These are phyloP conservation scores for Spea multiplicata DNA, from an alignment of 2,113 vertebrate genomes.

Conservation along the genomic window DNA sequence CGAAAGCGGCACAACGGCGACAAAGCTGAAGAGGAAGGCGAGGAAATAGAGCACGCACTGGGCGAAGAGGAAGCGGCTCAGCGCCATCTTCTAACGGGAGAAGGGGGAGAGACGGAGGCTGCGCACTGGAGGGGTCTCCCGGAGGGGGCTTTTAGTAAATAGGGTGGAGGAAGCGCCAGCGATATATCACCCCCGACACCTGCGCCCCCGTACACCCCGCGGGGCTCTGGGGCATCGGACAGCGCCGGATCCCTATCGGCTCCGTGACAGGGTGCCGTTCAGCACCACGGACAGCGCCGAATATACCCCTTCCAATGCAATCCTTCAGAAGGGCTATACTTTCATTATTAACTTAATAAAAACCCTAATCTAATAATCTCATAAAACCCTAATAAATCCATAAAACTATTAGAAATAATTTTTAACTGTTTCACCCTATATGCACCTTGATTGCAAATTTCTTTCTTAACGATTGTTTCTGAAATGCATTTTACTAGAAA, in stretches of 20 bases:
- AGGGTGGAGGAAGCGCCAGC: neutral
- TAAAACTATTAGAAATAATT: too few species aligned
- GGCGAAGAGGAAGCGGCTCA: conserved; percentile 80
- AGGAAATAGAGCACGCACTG: conserved; percentile 89
- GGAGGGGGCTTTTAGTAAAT: neutral
- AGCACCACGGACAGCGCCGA: conserved; percentile 18
- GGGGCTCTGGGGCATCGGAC: neutral
- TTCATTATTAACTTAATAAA: too few species aligned
- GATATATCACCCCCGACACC: neutral
- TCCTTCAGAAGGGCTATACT: too few species aligned
- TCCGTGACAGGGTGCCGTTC: neutral
- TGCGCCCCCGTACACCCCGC: neutral
- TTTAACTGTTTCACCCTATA: too few species aligned
- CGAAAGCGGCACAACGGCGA: conserved; percentile 87
- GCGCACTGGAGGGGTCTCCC: conserved; percentile 26
- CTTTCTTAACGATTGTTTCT: too few species aligned
- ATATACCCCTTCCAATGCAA: too few species aligned
- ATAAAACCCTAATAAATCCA: too few species aligned
- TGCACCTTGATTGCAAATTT: too few species aligned
- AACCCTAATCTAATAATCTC: too few species aligned
- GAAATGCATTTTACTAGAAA: too few species aligned
- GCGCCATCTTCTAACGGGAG: conserved; percentile 71
- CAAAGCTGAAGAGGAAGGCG: conserved; percentile 88
- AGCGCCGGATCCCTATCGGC: neutral
- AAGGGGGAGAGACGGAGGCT: conserved; percentile 51